These are phyloP conservation scores for Smutsia gigantea DNA, from an alignment of 2,797 vertebrate genomes.

Conservation along the genomic window DNA sequence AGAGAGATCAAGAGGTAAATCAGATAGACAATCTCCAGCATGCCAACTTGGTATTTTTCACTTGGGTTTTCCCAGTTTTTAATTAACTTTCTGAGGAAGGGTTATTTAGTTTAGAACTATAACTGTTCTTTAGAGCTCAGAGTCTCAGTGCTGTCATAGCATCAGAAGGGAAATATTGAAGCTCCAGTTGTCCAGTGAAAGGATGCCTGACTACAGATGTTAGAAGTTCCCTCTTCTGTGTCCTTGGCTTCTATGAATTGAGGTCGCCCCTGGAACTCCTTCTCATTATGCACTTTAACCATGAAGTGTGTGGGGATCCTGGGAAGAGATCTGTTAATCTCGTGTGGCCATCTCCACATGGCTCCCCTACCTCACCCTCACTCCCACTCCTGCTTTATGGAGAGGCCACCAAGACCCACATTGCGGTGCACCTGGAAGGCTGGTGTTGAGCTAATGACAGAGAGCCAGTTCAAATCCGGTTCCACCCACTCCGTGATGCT, in stretches of 20 bases:
- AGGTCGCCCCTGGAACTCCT: background rate
- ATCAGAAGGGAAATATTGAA: background rate
- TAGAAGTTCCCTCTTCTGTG: background rate
- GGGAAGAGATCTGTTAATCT: background rate
- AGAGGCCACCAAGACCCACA: background rate
- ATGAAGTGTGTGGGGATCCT: background rate
- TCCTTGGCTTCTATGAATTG: background rate
- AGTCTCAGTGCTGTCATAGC: background rate
- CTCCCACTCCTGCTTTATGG: background rate
- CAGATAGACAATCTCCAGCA: background rate
- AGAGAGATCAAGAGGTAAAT: background rate
- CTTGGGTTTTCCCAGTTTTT: background rate
- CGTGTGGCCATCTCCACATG: background rate
- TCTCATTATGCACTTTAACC: background rate
- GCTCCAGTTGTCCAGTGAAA: background rate
- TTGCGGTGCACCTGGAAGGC: background rate
- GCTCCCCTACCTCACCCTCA: background rate
- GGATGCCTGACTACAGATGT: background rate
- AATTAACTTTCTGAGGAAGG: slow-evolving; percentile 13
- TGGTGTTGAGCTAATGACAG: background rate
- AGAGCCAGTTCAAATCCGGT: background rate
- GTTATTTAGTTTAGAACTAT: background rate
- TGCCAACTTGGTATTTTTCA: background rate
- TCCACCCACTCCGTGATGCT: background rate
- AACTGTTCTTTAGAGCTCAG: background rate